Percentiles rank a stretch among this genome's conserved stretches.
These are phyloP conservation scores for Lemur catta DNA, from an alignment of 2,797 vertebrate species.

Conservation along the genomic window DNA sequence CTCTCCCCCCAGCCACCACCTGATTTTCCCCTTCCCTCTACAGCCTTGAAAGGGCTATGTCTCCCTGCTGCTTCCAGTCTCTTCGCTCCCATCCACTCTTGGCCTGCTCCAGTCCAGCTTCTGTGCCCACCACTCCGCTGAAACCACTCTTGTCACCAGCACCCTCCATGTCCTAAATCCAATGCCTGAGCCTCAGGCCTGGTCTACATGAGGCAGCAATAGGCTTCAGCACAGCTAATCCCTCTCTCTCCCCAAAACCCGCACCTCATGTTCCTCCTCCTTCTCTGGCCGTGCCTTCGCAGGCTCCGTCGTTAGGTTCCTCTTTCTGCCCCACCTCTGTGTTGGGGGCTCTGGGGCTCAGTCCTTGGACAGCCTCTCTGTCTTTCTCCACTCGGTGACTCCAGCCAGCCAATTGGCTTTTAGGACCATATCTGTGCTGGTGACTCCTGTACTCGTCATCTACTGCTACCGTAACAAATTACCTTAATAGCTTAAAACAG, in stretches of 20 bases:
- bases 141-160: neutral
- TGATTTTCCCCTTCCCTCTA: neutral
- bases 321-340: neutral
- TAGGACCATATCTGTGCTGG: neutral
- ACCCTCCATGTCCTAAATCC: neutral
- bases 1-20: neutral
- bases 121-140: neutral
- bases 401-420: neutral
- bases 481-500: neutral
- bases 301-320: neutral
- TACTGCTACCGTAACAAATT: neutral
- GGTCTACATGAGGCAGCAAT: rapidly evolving
- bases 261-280: neutral
- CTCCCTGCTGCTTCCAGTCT: neutral
- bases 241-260: neutral
- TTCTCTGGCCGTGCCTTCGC: neutral
- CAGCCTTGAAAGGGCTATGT: neutral
- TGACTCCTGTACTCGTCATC: neutral
- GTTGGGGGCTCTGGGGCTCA: rapidly evolving
- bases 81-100: neutral
- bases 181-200: neutral
- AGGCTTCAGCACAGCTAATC: neutral
- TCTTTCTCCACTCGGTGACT: neutral
- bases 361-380: neutral
- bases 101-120: neutral